Evolutionary conservation across 2,797 vertebrate genomes (phyloP), one percentile per base, ranked within the genome.

Genomic region (Sebastes kiyomatsui): DNA sequence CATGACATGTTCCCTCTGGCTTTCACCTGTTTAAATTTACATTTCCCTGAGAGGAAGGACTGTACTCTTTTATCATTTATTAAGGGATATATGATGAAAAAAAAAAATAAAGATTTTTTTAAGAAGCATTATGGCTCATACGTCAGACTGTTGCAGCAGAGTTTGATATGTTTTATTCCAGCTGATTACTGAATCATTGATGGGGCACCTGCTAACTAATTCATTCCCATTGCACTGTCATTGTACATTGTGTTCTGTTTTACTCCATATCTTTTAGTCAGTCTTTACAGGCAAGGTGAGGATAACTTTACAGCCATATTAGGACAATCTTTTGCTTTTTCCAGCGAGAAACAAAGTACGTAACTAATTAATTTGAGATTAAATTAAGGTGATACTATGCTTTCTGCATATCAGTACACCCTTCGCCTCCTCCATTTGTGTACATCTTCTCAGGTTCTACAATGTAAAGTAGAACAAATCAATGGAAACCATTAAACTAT

Each of bases 151-250:
- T 6, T 58, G 14, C 18, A 35, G 13, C 18, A 27, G 3, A 54
- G 61, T 56, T 16, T 52, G 16, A 66, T n/a, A 16, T 66, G 71
- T 74, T 67, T 75, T 67, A 32, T 72, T 83, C 72, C 52, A 75
- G 20, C 33, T 72, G 23, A 85, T 82, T 76, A 64, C 27, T 84
- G 55, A 75, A 87, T 74, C 74, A 79, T 67, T 85, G 59, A 85
- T 82, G 46, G 32, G 11, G 9, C 30, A 56, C 65, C 38, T 3
- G 22, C 33, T 80, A 32, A 86, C 55, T 87, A 42, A 90, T 90
- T 88, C 1, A 79, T 83, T 72, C 67, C 33, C 42, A 72, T 11
- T 32, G 23, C 65, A 11, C 35, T 10, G 33, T 65, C 49, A 35
- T 22, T 20, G 20, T 20, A 11, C 55, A 61, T 10, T 74, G 38